Evolutionary conservation across 2,797 vertebrate genomes (phyloP).

Genomic region (Karalla daura): DNA sequence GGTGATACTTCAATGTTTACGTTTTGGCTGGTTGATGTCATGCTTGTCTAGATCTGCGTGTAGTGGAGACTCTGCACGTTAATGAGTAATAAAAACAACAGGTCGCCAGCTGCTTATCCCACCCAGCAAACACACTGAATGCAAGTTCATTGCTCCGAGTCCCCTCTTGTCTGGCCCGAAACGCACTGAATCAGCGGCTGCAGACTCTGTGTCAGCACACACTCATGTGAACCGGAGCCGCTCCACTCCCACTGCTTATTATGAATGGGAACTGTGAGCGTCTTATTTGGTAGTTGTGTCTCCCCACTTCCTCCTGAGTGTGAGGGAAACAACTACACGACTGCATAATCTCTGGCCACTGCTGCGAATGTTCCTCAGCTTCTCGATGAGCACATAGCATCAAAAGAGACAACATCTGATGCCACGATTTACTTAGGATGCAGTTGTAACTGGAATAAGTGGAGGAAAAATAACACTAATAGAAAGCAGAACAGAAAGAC

Average conservation of each 20-base stretch:
- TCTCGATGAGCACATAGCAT: too few relatives aligned
- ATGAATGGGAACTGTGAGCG: conserved; percentile 13
- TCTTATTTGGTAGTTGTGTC: conserved; percentile 43
- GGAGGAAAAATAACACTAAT: too few relatives aligned
- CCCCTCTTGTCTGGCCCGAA: conserved; percentile 13
- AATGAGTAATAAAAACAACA: conserved; percentile 69
- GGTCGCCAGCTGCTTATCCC: conserved; percentile 55
- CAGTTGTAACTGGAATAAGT: too few relatives aligned
- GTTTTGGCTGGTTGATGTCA: conserved; percentile 21
- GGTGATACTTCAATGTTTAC: too few relatives aligned
- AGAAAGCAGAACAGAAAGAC: too few relatives aligned
- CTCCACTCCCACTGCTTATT: conserved; percentile 19
- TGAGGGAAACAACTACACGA: conserved; percentile 2
- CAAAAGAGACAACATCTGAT: too few relatives aligned
- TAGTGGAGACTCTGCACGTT: conserved; percentile 58
- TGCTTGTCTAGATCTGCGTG: conserved; percentile 53
- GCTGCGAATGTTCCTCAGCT: too few relatives aligned
- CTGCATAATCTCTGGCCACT: conserved; percentile 5
- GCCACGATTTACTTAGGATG: too few relatives aligned
- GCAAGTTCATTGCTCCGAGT: conserved; percentile 25
- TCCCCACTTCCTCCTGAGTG: conserved; percentile 33
- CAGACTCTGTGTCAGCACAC: conserved; percentile 15
- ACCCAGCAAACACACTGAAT: conserved; percentile 18
- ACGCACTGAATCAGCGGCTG: conserved; percentile 7
- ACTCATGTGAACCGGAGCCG: conserved; percentile 1